Evolutionary conservation across 2,113 vertebrate species (phyloP), one percentile per base, ranked within the genome.

Genomic region (Corynorhinus townsendii): DNA sequence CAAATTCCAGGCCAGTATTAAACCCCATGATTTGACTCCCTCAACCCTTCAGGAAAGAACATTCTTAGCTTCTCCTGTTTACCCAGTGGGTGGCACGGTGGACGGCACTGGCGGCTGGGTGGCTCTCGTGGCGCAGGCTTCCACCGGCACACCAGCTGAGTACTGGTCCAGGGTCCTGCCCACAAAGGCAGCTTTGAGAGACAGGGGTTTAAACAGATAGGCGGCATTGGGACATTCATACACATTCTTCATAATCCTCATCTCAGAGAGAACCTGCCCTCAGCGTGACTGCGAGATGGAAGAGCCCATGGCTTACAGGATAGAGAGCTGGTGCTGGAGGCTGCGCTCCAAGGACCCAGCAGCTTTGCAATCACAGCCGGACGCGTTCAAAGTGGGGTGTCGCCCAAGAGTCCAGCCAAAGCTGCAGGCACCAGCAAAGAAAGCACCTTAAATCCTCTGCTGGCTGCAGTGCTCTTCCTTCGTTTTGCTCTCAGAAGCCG

Each of bases 101-200:
- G 3, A 5, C 5, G 33, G 54, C 22, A 3, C 4, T 16, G 28
- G 5, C 7, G 0, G 28, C 15, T 7, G 17, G 28, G n/a, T 20
- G 52, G 33, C 66, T 26, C 71, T n/a, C 16, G 0, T 3, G 76
- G 69, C 19, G 73, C 54, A 71, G 45, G 72, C 38, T n/a, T 49
- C 30, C 59, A 11, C n/a, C 6, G 14, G 75, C 62, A 35, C 11
- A 17, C 22, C 33, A 35, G n/a, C 71, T 40, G 17, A n/a, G 69
- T 17, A 52, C 28, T 2, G 47, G 24, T 2, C 17, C 16, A 68
- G 26, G 35, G 24, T n/a, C 7, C 22, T 82, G 59, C 33, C 89
- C 82, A 40, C 59, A 6, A 12, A 62, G 56, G 56, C 56, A 62
- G 56, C 56, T 62, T 11, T 62, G 56, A 62, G 56, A 28, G 56